A percentile compares a stretch with the other conserved stretches of the same genome.
Evolutionary conservation across 2,113 vertebrate species (phyloP).

Genomic region (Junco hyemalis): DNA sequence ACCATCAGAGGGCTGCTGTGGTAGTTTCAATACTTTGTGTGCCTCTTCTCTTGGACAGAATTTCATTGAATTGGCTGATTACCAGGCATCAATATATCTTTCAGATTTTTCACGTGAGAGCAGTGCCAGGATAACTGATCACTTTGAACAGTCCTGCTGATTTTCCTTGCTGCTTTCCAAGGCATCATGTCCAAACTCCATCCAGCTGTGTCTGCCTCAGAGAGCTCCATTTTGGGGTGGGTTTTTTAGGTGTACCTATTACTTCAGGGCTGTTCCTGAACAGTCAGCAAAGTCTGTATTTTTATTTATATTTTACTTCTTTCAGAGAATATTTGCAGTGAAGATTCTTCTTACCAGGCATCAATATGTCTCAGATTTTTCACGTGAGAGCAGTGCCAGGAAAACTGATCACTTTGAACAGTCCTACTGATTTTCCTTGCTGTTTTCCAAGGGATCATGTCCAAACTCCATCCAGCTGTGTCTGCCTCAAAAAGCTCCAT

Average conservation of each 20-base stretch:
- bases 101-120: background rate
- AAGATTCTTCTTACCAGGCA: background rate
- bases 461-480: background rate
- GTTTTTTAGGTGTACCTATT: background rate
- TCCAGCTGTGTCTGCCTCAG: background rate
- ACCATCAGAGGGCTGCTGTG: background rate
- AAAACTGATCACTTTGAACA: background rate
- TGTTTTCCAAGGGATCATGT: background rate
- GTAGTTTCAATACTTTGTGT: background rate
- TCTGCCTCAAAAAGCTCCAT: accelerated
- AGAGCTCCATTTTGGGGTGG: background rate
- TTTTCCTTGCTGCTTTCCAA: background rate
- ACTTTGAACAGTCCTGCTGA: background rate
- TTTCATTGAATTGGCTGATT: background rate
- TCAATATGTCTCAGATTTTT: background rate
- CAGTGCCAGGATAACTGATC: background rate
- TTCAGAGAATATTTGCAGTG: background rate
- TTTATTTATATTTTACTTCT: background rate
- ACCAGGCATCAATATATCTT: background rate
- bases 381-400: background rate
- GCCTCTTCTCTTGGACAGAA: background rate
- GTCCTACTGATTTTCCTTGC: background rate
- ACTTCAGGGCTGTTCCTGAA: background rate
- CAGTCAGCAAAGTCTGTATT: background rate
- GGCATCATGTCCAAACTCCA: background rate